Base-by-base conservation (phyloP, 30 jellyfish, hydroid and myxozoan genomes). In the Turritopsis rubra region DNA sequence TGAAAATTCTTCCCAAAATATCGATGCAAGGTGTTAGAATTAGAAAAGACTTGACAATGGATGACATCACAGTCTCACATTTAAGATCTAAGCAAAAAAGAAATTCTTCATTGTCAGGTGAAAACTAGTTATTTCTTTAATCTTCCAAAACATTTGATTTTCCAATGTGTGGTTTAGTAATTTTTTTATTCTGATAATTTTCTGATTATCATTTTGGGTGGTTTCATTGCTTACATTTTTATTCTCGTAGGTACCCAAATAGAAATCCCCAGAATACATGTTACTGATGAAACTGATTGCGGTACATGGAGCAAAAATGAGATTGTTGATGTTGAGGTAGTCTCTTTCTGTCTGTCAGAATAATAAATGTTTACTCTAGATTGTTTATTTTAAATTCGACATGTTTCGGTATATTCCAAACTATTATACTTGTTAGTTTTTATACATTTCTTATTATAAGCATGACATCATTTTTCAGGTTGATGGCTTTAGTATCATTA, bases 381-480 rank as follows among this genome's bases (percentile, higher is more conserved):
- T 75, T 30, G 25, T n/a, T n/a, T n/a, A n/a, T n/a, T n/a, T n/a
- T n/a, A n/a, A n/a, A n/a, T n/a, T n/a, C n/a, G n/a, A n/a, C n/a
- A n/a, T n/a, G n/a, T n/a, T n/a, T n/a, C n/a, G n/a, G n/a, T n/a
- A n/a, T n/a, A n/a, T n/a, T n/a, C n/a, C n/a, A n/a, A n/a, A n/a
- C n/a, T n/a, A n/a, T n/a, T n/a, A n/a, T n/a, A n/a, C n/a, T n/a
- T n/a, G n/a, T n/a, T n/a, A n/a, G n/a, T n/a, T n/a, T n/a, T n/a
- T n/a, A n/a, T n/a, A n/a, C n/a, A n/a, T n/a, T n/a, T n/a, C n/a
- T n/a, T n/a, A n/a, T n/a, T n/a, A n/a, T n/a, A n/a, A n/a, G n/a
- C n/a, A n/a, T n/a, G n/a, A n/a, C n/a, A n/a, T n/a, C n/a, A n/a
- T 72, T 21, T 28, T 73, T 23, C 17, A 85, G 92, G 90, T 85